A percentile compares a stretch with the other conserved stretches of the same genome.
phyloP scores from a whole-genome alignment of 1,140 invertebrate genomes.

The Tribolium madens region DNA sequence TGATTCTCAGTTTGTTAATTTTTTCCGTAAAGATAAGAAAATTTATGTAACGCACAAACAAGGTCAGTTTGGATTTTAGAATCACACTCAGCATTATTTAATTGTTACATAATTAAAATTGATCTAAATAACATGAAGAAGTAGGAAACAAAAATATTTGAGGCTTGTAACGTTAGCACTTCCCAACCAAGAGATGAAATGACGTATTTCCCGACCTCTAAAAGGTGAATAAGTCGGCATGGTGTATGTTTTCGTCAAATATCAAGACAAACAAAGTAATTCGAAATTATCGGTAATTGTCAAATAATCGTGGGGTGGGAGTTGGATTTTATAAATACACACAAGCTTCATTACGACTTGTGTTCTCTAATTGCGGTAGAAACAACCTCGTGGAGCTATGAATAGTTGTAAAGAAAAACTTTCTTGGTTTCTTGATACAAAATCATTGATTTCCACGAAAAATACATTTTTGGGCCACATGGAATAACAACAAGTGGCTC shows the following conservation, averaged over 20 bases:
- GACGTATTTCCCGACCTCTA: too few relatives aligned
- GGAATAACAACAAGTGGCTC: not conserved
- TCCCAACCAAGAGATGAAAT: too few relatives aligned
- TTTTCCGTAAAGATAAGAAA: not conserved
- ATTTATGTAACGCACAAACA: not conserved
- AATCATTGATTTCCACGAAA: not conserved
- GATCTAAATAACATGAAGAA: not conserved
- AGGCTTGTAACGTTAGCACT: too few relatives aligned
- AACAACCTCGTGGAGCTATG: not conserved
- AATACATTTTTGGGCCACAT: not conserved
- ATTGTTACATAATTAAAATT: not conserved
- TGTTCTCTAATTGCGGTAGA: not conserved
- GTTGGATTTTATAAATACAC: not conserved
- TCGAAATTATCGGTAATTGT: not conserved
- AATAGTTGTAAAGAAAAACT: not conserved
- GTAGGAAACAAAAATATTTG: too few relatives aligned
- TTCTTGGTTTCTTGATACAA: not conserved
- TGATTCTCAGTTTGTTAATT: not conserved
- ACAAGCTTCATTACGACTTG: not conserved
- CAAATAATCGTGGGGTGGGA: not conserved
- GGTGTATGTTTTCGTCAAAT: not conserved
- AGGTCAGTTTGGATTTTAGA: not conserved
- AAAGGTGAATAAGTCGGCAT: too few relatives aligned
- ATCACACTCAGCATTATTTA: not conserved
- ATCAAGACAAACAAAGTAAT: not conserved